Base-by-base conservation (phyloP, 1,140 invertebrate genomes). In the Drosophila navojoa region DNA sequence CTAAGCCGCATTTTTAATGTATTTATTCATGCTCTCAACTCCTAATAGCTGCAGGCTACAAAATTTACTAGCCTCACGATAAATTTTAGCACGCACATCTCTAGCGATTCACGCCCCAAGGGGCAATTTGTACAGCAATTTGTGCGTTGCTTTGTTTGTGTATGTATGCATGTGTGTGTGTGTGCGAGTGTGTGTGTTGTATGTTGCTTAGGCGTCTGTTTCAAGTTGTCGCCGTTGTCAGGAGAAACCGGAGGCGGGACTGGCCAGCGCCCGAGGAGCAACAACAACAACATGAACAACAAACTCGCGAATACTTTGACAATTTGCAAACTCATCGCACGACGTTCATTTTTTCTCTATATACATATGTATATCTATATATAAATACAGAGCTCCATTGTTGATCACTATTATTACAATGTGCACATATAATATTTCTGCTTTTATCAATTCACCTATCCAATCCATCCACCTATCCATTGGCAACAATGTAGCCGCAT, bases 231-330 rank as follows among this genome's bases (percentile, higher is more conserved):
- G 70, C 63, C 70, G 63, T 54, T 67, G 63, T 68, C 47, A 59
- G 63, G 70, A 72, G 70, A 72, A 72, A 72, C 70, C 42, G 70
- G 32, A 72, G 70, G 70, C 70, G 70, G 70, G 40, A 72, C 70
- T 53, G 63, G 63, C 53, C 57, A 27, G 15, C 19, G 35, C 25
- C 6, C 10, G 32, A 11, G 47, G 13, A 27, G 15, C 1, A 32
- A 9, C 6, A 32, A 9, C 10, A 9, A 25, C 42, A 35, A 42
- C 11, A 22, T 25, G 27, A 9, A 54, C 19, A 61, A 40, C 13
- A 52, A 52, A 67, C 40, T 54, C 40, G 55, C 42, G 45, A 64
- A 50, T 67, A 54, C 63, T 72, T 68, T 59, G 70, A 72, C 63
- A 72, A 68, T 68, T 72, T 32, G 70, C 70, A 68, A 72, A 72